Evolutionary conservation across 2,888 invertebrate species (phyloP), one percentile per base, ranked within the genome.

Genomic region (Acleris cristana): DNA sequence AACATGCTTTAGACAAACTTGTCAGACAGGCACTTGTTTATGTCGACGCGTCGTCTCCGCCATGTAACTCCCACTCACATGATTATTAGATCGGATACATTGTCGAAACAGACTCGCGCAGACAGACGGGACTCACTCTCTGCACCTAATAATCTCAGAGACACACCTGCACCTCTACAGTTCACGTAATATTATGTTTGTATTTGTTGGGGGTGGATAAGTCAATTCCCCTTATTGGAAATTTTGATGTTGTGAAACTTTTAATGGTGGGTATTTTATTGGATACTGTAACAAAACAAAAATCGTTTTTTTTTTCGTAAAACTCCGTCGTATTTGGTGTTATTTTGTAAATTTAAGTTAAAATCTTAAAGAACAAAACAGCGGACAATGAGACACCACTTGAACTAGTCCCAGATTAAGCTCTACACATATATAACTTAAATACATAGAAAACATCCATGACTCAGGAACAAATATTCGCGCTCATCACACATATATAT

Each of bases 21-120:
- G 69, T 71, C 75, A 80, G 78, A 77, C 79, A 74, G 75, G 71
- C 76, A 73, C 79, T 79, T 76, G 73, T 76, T 74, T 71, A 72
- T 74, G 77, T 76, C 75, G 69, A 73, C 74, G 74, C 72, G 76
- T 78, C 70, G 64, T 69, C 69, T 62, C 48, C 56, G 64, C 53
- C 69, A 70, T 57, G 69, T 70, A 73, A 75, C 69, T 75, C 58
- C 53, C 48, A 58, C 53, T 62, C 67, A 19, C 53, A 58, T 58
- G 57, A 63, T 62, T 63, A 58, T 67, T 63, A 67, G 52, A 67
- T 67, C 48, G 53, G 40, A 58, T 58, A 58, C 53, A 58, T 58
- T 63, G 62, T 67, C 67, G 67, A 67, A 58, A 58, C 58, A 67
- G 58, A 67, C 63, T 53, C 53, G 48, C 16, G 52, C 61, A 49